phyloP scores from a whole-genome alignment of 2,888 invertebrate species.

The Diogma glabrata region DNA sequence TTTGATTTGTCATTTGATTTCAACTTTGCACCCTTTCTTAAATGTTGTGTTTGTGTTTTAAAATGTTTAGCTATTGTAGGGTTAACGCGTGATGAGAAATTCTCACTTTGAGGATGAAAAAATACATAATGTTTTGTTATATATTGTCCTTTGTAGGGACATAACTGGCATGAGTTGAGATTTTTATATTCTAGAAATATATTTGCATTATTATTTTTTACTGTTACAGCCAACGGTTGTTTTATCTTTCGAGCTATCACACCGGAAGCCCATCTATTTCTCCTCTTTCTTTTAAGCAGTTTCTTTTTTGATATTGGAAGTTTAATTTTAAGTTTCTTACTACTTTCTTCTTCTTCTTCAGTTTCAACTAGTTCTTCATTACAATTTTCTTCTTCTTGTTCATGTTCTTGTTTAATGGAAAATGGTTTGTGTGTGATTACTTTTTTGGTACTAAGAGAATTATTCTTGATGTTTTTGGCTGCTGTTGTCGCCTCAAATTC shows the following conservation, averaged over 20 bases:
- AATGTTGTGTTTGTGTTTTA: constrained; percentile 41
- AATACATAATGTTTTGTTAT: constrained; percentile 55
- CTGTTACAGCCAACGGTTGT: background rate
- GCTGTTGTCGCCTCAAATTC: too few relatives aligned
- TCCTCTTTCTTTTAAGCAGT: background rate
- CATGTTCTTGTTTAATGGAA: too few relatives aligned
- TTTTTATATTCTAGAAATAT: constrained; percentile 19
- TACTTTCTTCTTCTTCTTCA: constrained; percentile 11
- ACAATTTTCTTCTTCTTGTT: background rate
- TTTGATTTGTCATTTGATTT: background rate
- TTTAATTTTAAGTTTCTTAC: background rate
- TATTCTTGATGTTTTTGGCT: too few relatives aligned
- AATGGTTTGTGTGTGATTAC: background rate
- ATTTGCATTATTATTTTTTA: background rate
- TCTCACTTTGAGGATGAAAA: constrained; percentile 52
- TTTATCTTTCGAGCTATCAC: background rate
- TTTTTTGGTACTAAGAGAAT: too few relatives aligned
- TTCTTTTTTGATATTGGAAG: too few relatives aligned
- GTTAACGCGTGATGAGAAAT: constrained; percentile 49
- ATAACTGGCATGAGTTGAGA: constrained; percentile 24
- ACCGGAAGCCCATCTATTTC: background rate
- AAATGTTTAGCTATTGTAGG: too few relatives aligned
- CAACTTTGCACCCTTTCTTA: constrained; percentile 10
- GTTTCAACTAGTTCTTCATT: constrained; percentile 3
- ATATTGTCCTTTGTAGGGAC: constrained; percentile 17